These are phyloP conservation scores for Bombus haemorrhoidalis DNA, from an alignment of 1,140 invertebrate genomes.

Conservation along the genomic window DNA sequence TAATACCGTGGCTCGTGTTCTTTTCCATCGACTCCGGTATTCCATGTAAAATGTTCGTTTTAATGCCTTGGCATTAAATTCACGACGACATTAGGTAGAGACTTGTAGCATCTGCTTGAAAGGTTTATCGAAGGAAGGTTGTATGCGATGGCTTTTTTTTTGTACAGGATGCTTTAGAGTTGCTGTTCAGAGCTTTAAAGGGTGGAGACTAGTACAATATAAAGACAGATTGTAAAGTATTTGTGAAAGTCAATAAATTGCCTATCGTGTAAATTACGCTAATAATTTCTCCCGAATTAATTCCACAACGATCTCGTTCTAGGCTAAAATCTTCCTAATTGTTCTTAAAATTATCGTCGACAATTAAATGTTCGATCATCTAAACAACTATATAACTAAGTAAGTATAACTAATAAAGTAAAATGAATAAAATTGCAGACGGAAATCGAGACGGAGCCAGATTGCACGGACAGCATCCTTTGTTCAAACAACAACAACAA, in stretches of 20 bases:
- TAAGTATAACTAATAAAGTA: too few species aligned
- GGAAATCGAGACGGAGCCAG: constrained; percentile 68
- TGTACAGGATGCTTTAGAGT: background rate
- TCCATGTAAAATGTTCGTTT: background rate
- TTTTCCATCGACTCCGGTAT: background rate
- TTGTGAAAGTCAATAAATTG: background rate
- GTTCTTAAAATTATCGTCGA: background rate
- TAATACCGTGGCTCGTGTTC: background rate
- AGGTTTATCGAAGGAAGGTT: background rate
- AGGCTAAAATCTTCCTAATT: background rate
- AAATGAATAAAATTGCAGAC: constrained; percentile 57
- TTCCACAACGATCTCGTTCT: background rate
- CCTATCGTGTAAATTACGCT: too few species aligned
- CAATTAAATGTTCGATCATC: background rate
- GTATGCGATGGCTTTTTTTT: background rate
- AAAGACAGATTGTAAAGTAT: background rate
- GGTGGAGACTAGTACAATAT: background rate
- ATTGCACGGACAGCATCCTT: constrained; percentile 57
- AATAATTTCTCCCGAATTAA: too few species aligned
- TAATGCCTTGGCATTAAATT: background rate
- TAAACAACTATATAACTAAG: background rate
- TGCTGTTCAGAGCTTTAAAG: background rate
- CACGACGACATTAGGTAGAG: background rate
- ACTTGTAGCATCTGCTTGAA: background rate
- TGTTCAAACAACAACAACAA: constrained; percentile 63